Conservation (phyloP, 1,140 invertebrate species). For the Pseudomyrmex sp. region DNA sequence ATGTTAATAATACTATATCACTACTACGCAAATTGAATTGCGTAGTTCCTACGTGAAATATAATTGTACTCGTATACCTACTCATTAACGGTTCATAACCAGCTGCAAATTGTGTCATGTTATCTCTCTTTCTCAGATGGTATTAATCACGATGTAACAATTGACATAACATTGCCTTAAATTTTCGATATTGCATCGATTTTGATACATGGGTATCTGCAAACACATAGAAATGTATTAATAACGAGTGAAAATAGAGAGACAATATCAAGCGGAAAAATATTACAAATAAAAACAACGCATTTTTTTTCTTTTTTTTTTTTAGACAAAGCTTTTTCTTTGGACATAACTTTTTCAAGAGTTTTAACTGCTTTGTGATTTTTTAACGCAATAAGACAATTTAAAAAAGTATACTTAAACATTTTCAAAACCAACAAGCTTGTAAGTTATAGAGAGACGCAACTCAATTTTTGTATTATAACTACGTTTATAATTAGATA, state of each 20-base stretch:
- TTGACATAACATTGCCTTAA: not conserved
- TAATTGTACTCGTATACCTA: not conserved
- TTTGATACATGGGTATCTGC: not conserved
- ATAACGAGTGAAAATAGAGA: not conserved
- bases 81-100: not conserved
- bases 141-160: slow-evolving; percentile 12
- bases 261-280: not conserved
- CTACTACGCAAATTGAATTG: not conserved
- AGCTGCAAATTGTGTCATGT: slow-evolving; percentile 1
- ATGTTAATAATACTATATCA: too few relatives aligned
- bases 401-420: not conserved
- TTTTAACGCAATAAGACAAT: not conserved
- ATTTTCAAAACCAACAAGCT: slow-evolving; percentile 18
- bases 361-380: not conserved
- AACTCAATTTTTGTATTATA: not conserved
- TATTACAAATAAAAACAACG: not conserved
- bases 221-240: not conserved
- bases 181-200: not conserved
- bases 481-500: slow-evolving; percentile 10
- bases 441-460: not conserved
- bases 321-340: not conserved
- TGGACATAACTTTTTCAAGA: not conserved
- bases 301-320: not conserved
- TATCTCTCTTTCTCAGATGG: not conserved
- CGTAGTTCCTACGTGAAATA: not conserved